phyloP scores from a whole-genome alignment of 2,888 invertebrate species.

The Gibbula magus region DNA sequence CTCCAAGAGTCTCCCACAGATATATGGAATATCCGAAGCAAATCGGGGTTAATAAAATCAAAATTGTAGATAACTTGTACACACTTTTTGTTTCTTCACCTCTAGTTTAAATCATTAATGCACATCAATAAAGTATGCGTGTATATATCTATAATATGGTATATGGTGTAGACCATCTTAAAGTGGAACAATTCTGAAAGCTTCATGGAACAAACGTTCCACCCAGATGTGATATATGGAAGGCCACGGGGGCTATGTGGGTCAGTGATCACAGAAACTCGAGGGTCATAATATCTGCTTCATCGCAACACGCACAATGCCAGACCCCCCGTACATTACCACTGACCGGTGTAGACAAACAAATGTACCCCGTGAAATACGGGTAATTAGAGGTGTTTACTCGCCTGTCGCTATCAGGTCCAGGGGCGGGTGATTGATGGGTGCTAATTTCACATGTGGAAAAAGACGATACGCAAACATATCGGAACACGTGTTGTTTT shows the following conservation, averaged over 20 bases:
- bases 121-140: too few species aligned
- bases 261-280: neutral
- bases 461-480: neutral
- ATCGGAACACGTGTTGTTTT: neutral
- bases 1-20: too few species aligned
- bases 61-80: too few species aligned
- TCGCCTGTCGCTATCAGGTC: neutral
- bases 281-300: neutral
- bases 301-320: neutral
- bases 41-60: too few species aligned
- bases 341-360: neutral
- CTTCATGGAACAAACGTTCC: neutral
- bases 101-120: too few species aligned
- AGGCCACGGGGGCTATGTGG: neutral
- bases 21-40: too few species aligned
- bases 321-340: neutral
- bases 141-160: too few species aligned
- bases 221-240: slow-evolving; percentile 3
- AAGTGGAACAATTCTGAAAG: too few species aligned
- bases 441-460: neutral
- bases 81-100: too few species aligned
- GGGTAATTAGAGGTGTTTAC: slow-evolving; percentile 8
- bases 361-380: neutral
- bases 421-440: neutral
- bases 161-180: too few species aligned